These are phyloP conservation scores for Phortica magna DNA, from an alignment of 2,888 invertebrate species.

Conservation along the genomic window DNA sequence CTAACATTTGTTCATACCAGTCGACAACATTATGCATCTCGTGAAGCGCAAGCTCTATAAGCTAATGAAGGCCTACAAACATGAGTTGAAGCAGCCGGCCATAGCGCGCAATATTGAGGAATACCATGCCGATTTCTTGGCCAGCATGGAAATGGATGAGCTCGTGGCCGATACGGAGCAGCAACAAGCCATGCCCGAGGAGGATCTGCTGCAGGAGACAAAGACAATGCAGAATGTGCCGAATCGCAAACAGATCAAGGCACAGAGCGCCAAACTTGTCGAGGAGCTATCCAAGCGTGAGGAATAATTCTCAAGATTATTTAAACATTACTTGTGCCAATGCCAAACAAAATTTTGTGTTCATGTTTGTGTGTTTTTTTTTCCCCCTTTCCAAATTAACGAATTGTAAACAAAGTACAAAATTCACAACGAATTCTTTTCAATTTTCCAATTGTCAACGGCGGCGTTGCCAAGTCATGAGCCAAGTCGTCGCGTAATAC, in stretches of 20 bases:
- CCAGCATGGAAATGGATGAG: conserved; percentile 19
- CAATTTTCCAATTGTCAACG: background rate
- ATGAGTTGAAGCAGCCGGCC: conserved; percentile 24
- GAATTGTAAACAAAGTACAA: background rate
- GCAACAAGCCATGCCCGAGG: conserved; percentile 45
- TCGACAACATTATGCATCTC: conserved; percentile 52
- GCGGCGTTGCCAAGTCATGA: background rate
- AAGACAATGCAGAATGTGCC: conserved; percentile 65
- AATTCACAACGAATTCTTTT: background rate
- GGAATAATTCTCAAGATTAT: conserved; percentile 45
- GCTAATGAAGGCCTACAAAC: conserved; percentile 52
- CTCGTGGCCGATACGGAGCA: conserved; percentile 30
- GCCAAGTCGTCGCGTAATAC: background rate
- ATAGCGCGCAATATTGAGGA: conserved; percentile 41
- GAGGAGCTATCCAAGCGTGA: conserved; percentile 74
- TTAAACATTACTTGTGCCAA: background rate
- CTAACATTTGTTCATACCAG: conserved; percentile 40
- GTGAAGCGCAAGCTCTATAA: conserved; percentile 54
- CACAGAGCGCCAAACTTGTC: conserved; percentile 72
- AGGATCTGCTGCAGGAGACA: conserved; percentile 59
- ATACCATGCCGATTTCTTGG: conserved; percentile 56
- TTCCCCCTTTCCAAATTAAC: background rate
- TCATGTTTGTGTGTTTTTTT: background rate
- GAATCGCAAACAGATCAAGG: conserved; percentile 74
- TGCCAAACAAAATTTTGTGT: background rate